Percentiles rank a stretch among this genome's conserved stretches.
Evolutionary conservation across 2,113 vertebrate genomes (phyloP).

Genomic region (Narcine bancroftii): DNA sequence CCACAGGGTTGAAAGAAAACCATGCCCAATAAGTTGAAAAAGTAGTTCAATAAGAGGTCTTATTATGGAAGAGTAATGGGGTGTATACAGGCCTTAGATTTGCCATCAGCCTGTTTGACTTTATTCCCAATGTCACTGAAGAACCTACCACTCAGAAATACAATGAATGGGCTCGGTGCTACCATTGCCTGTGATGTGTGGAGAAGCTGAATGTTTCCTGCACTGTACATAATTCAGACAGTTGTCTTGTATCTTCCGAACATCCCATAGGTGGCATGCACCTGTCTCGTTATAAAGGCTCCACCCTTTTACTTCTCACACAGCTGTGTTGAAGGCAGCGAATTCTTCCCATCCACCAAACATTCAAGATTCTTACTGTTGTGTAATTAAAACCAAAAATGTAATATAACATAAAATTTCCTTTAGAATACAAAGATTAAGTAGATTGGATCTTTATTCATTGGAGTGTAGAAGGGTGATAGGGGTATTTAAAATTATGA

Average conservation of each 20-base stretch:
- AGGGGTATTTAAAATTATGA: too few species aligned
- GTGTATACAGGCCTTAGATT: background rate
- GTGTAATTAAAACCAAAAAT: too few species aligned
- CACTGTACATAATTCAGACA: background rate
- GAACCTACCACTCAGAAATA: background rate
- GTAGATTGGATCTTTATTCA: too few species aligned
- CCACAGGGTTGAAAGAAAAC: too few species aligned
- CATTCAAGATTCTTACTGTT: too few species aligned
- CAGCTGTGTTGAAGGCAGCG: background rate
- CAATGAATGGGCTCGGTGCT: background rate
- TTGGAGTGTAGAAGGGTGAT: too few species aligned
- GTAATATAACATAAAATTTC: too few species aligned
- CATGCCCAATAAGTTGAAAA: too few species aligned
- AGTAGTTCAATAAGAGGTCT: too few species aligned
- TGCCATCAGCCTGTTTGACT: background rate
- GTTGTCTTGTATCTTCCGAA: background rate
- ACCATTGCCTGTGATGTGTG: background rate
- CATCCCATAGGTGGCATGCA: background rate
- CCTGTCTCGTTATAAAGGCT: background rate
- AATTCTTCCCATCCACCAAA: too few species aligned
- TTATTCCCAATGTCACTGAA: background rate
- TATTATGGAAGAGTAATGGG: too few species aligned
- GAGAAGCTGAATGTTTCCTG: background rate
- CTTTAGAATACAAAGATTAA: too few species aligned
- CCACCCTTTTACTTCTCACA: background rate